Evolutionary conservation across 2,797 vertebrate genomes (phyloP), one percentile per base, ranked within the genome.

Genomic region (Acanthiza pusilla): DNA sequence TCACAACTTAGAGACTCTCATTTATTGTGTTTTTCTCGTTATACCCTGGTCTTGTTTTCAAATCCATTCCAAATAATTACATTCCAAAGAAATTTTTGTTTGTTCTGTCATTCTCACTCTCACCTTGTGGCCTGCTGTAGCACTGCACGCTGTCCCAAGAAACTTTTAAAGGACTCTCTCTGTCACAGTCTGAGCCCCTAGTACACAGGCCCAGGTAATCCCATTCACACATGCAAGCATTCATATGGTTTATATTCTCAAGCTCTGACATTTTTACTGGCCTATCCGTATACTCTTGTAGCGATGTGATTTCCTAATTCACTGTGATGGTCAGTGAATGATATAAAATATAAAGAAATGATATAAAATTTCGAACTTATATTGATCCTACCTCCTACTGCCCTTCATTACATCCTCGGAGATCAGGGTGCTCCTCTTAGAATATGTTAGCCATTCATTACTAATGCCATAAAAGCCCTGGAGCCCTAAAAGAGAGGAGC

Each of bases 341-440:
- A 42, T 42, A 16, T 42, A 42, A 42, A 42, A 42, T 11, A 42
- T 42, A 42, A 42, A 42, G 16, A 42, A 42, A 42, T 91, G 67
- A 82, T 80, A 36, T 61, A 40, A 78, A 76, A 89, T 96, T 92
- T 82, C 86, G 81, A 29, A 25, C 70, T 91, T 50, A 32, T 89
- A 91, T 93, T 95, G 94, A 97, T 96, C 87, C 80, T 93, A 40
- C 72, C 51, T 91, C 26, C 67, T 92, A 38, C 30, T 93, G 66
- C 63, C 60, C 88, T 96, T 96, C 82, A 62, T 90, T 96, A 77
- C 54, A 89, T 95, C 60, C 88, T 96, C 91, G 82, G 57, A 96
- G 60, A 94, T 96, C 88, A 91, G 15, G 4, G 6, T 48, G 82
- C 54, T 94, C 21, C 62, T 91, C 58, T 96, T 93, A 87, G 89